Evolutionary conservation across 2,888 invertebrate species (phyloP), one percentile per base, ranked within the genome.

Genomic region (Eutolmus rufibarbis): DNA sequence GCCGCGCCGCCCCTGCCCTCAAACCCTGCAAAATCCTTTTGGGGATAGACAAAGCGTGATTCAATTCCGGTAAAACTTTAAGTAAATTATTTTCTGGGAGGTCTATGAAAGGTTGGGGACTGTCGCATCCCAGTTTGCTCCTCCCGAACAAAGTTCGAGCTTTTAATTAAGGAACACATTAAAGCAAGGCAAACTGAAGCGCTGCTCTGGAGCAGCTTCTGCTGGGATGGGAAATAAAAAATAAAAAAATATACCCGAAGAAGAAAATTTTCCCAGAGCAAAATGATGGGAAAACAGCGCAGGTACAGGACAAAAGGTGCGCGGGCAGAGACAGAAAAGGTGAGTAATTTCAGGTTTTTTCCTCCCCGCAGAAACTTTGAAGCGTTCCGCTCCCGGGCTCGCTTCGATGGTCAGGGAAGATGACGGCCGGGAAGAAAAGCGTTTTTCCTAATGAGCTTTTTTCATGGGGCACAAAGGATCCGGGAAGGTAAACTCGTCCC

Each of bases 401-500:
- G n/a, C n/a, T 28, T 28, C 56, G 82, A 12, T 82, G 82, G 82
- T 57, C 57, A 81, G 81, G 46, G 14, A 57, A 56, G 82, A 82
- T 34, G 82, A 57, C 66, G 34, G 34, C 57, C 51, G 56, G 23
- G 57, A 66, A 82, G 82, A 19, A 82, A 82, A 56, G 82, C 82
- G 79, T 51, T 79, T 81, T 82, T 66, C 82, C 82, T 82, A 82
- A 82, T 82, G 82, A 82, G 82, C 82, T 82, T 82, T 82, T 82
- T 37, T 66, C 28, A 66, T 28, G 37, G 19, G 19, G 31, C 51
- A 79, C 37, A 82, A 37, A 82, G 57, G 57, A 57, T 37, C 4
- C 57, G 57, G 82, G 16, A 82, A 82, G 57, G 66, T 51, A 82
- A 12, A 23, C 23, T 82, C 66, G n/a, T 66, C 8, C 23, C 82